Percentiles rank a stretch among this genome's conserved stretches.
These are phyloP conservation scores for Prunella fulvescens DNA, from an alignment of 2,113 vertebrate species.

Conservation along the genomic window DNA sequence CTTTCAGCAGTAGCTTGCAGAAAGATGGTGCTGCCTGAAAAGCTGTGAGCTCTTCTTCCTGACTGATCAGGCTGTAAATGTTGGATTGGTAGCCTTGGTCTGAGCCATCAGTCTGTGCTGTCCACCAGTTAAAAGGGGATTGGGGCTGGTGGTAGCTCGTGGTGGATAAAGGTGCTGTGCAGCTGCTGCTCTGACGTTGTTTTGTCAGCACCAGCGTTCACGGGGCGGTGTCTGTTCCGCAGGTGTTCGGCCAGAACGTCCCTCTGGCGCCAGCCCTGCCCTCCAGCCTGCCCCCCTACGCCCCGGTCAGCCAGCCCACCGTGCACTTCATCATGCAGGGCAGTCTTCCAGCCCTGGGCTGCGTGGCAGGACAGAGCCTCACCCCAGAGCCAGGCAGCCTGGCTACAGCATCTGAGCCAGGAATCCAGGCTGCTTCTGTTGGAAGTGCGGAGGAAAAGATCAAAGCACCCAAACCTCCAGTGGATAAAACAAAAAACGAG, in stretches of 20 bases:
- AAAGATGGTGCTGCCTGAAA: not conserved
- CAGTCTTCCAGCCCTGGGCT: constrained; percentile 59
- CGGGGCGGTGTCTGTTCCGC: not conserved
- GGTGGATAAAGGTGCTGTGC: not conserved
- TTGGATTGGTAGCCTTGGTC: not conserved
- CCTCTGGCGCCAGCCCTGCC: constrained; percentile 56
- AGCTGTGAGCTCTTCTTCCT: not conserved
- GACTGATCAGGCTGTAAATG: not conserved
- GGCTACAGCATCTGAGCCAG: constrained; percentile 58
- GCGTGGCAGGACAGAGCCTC: constrained; percentile 33
- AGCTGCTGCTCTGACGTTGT: not conserved
- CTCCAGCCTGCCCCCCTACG: constrained; percentile 42
- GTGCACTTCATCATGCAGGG: constrained; percentile 73
- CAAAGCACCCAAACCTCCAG: not conserved
- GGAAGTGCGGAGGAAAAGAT: constrained; percentile 27
- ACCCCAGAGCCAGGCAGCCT: constrained; percentile 40
- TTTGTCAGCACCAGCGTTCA: not conserved
- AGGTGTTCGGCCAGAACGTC: constrained; percentile 67
- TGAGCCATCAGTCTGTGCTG: not conserved
- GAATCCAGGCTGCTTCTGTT: constrained; percentile 37
- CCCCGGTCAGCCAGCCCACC: constrained; percentile 64
- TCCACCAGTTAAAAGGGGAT: not conserved
- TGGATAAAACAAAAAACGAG: constrained; percentile 74
- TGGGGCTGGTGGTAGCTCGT: not conserved
- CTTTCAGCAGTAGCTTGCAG: not conserved